phyloP scores from a whole-genome alignment of 2,797 vertebrate genomes.

The Siniperca obscura region DNA sequence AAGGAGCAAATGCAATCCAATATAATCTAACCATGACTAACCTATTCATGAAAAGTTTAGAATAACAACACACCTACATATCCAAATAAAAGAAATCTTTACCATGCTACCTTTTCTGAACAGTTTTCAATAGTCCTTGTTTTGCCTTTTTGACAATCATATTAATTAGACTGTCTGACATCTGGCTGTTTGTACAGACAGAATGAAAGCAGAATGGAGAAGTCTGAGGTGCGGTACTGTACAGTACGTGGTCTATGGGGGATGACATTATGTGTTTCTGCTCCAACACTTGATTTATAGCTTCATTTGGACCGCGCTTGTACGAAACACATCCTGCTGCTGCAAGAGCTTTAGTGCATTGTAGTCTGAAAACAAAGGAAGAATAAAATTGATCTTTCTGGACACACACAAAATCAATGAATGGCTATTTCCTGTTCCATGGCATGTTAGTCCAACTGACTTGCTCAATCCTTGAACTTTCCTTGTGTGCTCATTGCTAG shows the following conservation, averaged over 20 bases:
- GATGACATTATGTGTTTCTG: constrained; percentile 87
- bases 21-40: constrained; percentile 13
- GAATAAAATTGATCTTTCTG: constrained; percentile 90
- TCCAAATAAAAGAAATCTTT: constrained; percentile 26
- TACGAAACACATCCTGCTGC: constrained; percentile 87
- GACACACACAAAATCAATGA: constrained; percentile 90
- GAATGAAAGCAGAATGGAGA: constrained; percentile 57
- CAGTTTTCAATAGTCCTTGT: constrained; percentile 24
- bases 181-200: constrained; percentile 62
- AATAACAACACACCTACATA: not conserved
- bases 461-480: constrained; percentile 85
- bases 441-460: constrained; percentile 85
- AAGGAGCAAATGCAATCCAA: constrained; percentile 48
- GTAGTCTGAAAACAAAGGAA: constrained; percentile 90
- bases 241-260: constrained; percentile 70
- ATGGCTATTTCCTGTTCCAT: constrained; percentile 88
- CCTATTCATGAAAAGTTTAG: constrained; percentile 25
- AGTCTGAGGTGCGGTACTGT: constrained; percentile 68
- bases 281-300: constrained; percentile 89
- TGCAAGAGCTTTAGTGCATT: constrained; percentile 85
- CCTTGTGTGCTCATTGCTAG: constrained; percentile 67
- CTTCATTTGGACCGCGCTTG: constrained; percentile 82
- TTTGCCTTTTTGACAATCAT: constrained; percentile 59
- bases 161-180: constrained; percentile 67
- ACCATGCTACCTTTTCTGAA: not conserved